phyloP scores from a whole-genome alignment of 1,140 invertebrate species.

The Alviniconcha marisindica region DNA sequence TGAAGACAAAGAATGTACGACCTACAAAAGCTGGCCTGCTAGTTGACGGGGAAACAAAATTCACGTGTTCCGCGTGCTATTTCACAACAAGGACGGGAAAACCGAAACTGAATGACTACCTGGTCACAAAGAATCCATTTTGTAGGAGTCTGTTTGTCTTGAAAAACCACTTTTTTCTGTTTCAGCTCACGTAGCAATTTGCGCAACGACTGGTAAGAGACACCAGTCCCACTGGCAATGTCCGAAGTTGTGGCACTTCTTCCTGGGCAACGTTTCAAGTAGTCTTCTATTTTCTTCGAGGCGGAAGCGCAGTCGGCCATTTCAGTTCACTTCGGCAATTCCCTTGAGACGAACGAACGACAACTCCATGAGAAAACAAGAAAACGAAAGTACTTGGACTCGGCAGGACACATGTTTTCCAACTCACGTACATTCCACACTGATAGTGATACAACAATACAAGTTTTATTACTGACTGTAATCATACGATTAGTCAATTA shows the following conservation, averaged over 20 bases:
- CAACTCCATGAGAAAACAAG: neutral
- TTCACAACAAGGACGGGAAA: neutral
- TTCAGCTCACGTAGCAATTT: neutral
- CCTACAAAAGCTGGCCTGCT: neutral
- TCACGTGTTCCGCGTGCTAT: neutral
- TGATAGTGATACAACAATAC: too few species aligned
- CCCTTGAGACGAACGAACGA: neutral
- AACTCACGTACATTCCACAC: neutral
- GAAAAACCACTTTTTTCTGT: neutral
- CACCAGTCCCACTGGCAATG: neutral
- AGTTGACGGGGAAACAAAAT: neutral
- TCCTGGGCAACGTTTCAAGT: neutral
- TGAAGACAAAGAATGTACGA: neutral
- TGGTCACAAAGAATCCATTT: neutral
- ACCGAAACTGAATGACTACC: slow-evolving; percentile 5
- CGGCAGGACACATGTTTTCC: neutral
- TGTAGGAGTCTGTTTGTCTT: neutral
- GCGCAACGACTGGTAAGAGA: neutral
- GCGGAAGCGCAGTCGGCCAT: neutral
- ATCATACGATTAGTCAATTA: too few species aligned
- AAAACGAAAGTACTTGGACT: neutral
- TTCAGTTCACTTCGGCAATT: too few species aligned
- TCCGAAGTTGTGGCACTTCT: neutral
- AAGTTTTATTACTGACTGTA: too few species aligned
- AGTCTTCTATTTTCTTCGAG: neutral